Conservation (phyloP, 2,888 invertebrate species). For the Mylabris sibirica region DNA sequence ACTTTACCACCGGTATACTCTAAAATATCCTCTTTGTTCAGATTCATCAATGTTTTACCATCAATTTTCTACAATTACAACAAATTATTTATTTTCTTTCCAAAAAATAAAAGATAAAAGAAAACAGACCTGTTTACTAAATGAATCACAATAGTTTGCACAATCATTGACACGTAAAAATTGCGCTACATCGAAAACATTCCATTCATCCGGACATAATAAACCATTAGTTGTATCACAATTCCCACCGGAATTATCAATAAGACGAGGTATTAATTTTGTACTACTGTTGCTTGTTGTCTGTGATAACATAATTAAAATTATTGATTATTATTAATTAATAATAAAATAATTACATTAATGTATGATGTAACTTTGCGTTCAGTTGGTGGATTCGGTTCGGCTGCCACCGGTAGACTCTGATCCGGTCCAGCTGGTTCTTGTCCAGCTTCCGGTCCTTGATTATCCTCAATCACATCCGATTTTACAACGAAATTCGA, state of each 20-base stretch:
- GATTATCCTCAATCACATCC: slow-evolving; percentile 55
- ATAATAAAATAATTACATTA: slow-evolving; percentile 58
- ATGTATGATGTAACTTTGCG: slow-evolving; percentile 70
- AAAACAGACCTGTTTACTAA: slow-evolving; percentile 63
- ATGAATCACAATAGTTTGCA: slow-evolving; percentile 74
- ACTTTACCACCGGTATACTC: slow-evolving; percentile 92
- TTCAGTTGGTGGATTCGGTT: slow-evolving; percentile 63
- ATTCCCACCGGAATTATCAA: slow-evolving; percentile 66
- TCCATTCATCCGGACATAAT: slow-evolving; percentile 77
- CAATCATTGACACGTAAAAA: slow-evolving; percentile 90
- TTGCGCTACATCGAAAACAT: slow-evolving; percentile 84
- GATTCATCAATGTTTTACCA: slow-evolving; percentile 79
- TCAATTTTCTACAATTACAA: slow-evolving; percentile 72
- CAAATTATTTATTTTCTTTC: neutral
- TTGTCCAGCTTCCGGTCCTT: slow-evolving; percentile 65
- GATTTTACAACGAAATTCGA: no score
- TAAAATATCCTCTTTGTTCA: slow-evolving; percentile 90
- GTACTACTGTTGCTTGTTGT: slow-evolving; percentile 58
- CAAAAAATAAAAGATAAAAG: neutral
- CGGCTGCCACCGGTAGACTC: slow-evolving; percentile 60
- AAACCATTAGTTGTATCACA: slow-evolving; percentile 62
- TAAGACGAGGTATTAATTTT: slow-evolving; percentile 71
- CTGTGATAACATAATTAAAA: slow-evolving; percentile 44
- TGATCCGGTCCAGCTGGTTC: slow-evolving; percentile 68
- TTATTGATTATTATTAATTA: neutral